Evolutionary conservation across 2,113 vertebrate species (phyloP).

Genomic region (Scomber colias): DNA sequence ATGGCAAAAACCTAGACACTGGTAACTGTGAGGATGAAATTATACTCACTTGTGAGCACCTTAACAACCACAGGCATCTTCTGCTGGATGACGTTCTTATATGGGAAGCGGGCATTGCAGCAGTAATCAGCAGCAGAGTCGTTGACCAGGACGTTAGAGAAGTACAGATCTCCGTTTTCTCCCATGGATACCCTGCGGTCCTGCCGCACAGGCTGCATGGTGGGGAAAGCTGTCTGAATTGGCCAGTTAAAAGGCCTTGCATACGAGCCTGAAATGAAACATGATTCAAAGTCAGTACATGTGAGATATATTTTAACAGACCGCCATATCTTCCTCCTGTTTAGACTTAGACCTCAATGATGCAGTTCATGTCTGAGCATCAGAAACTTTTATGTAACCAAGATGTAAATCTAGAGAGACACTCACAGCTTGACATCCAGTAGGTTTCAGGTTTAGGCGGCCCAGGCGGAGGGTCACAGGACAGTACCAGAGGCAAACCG

Average conservation of each 20-base stretch:
- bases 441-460: conserved; percentile 94
- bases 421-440: conserved; percentile 98
- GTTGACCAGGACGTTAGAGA: conserved; percentile 92
- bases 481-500: conserved; percentile 90
- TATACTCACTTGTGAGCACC: conserved; percentile 94
- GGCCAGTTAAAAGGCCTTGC: conserved; percentile 83
- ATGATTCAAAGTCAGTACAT: neutral
- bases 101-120: conserved; percentile 95
- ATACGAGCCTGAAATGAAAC: conserved; percentile 71
- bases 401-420: neutral
- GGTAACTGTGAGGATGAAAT: neutral
- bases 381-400: neutral
- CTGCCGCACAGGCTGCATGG: conserved; percentile 93
- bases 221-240: conserved; percentile 79
- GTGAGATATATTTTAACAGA: no score
- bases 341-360: neutral
- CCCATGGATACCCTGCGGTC: conserved; percentile 95
- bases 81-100: conserved; percentile 97
- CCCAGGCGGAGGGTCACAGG: conserved; percentile 93
- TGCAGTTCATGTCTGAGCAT: neutral
- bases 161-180: conserved; percentile 94
- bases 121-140: conserved; percentile 94
- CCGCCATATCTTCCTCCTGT: neutral
- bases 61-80: conserved; percentile 96
- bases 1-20: neutral